Conservation (phyloP, 2,797 vertebrate species). For the Tympanoctomys barrerae region DNA sequence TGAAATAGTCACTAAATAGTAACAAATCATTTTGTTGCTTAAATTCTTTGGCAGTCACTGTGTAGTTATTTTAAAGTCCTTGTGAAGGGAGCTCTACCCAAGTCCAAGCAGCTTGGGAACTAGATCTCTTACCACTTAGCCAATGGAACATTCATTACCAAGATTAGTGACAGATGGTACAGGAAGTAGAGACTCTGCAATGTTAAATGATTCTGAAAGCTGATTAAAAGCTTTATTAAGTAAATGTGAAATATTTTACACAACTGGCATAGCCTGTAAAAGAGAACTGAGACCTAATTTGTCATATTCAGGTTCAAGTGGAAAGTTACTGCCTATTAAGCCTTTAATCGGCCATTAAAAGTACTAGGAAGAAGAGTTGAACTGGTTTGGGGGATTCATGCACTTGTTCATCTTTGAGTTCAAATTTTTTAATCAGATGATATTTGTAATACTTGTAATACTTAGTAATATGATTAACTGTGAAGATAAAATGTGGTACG, state of each 20-base stretch:
- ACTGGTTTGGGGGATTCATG: background rate
- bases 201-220: background rate
- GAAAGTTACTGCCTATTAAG: conserved; percentile 8
- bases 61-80: conserved; percentile 78
- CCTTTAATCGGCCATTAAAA: conserved; percentile 8
- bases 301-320: background rate
- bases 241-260: conserved; percentile 23
- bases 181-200: background rate
- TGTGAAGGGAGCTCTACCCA: conserved; percentile 71
- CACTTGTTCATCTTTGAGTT: conserved; percentile 31
- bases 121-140: conserved; percentile 76
- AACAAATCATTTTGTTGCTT: conserved; percentile 79
- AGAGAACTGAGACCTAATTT: background rate
- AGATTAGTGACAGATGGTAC: conserved; percentile 32
- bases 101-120: conserved; percentile 70
- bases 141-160: conserved; percentile 72
- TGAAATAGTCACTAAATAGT: conserved; percentile 77
- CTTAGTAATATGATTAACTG: background rate
- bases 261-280: background rate
- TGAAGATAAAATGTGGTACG: conserved; percentile 32
- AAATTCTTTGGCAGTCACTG: conserved; percentile 74
- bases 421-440: background rate
- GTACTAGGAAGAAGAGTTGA: background rate
- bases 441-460: conserved; percentile 15
- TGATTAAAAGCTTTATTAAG: background rate